A percentile compares a stretch with the other conserved stretches of the same genome.
These are phyloP conservation scores for Piprites chloris DNA, from an alignment of 2,113 vertebrate species.

Conservation along the genomic window DNA sequence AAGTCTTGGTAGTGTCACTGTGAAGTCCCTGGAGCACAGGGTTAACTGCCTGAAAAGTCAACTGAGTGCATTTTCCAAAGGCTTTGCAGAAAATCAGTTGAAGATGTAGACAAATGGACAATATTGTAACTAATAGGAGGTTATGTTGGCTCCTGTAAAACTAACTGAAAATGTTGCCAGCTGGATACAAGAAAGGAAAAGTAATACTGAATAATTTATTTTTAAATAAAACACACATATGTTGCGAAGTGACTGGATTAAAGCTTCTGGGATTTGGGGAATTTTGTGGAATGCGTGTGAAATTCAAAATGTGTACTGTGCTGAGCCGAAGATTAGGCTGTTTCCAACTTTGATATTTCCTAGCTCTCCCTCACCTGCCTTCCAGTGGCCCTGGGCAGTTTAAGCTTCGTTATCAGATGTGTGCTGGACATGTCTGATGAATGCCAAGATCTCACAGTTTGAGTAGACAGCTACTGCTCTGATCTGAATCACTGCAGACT, in stretches of 20 bases:
- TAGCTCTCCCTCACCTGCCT: conserved; percentile 43
- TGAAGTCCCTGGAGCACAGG: background rate
- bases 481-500: conserved; percentile 30
- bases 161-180: conserved; percentile 23
- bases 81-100: background rate
- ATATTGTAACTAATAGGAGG: background rate
- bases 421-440: conserved; percentile 26
- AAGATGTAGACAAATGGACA: conserved; percentile 21
- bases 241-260: conserved; percentile 55
- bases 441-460: conserved; percentile 38
- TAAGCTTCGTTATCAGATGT: conserved; percentile 7
- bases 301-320: conserved; percentile 43
- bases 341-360: conserved; percentile 42
- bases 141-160: background rate
- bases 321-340: conserved; percentile 35
- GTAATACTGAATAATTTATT: conserved; percentile 57
- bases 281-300: conserved; percentile 56
- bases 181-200: conserved; percentile 52
- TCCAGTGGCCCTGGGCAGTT: conserved; percentile 47
- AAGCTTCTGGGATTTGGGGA: conserved; percentile 47
- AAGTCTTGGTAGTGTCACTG: background rate
- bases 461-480: conserved; percentile 48
- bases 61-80: background rate
- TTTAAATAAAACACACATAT: conserved; percentile 49
- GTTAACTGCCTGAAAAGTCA: background rate